Evolutionary conservation across 2,113 vertebrate genomes (phyloP), one percentile per base, ranked within the genome.

Genomic region (Notothenia coriiceps): DNA sequence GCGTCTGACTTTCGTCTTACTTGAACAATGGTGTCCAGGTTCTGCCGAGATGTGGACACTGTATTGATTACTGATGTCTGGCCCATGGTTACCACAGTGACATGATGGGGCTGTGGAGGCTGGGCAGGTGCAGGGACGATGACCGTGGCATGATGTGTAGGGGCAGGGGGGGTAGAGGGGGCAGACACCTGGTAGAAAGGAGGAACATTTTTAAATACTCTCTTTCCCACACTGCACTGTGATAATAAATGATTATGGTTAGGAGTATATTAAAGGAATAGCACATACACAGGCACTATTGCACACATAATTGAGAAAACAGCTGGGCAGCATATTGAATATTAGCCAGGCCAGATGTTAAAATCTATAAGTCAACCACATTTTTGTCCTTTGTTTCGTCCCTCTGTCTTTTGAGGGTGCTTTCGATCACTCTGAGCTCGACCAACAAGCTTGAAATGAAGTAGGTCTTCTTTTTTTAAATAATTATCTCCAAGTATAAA

Each of bases 11-110:
- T 4, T 15, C 10, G 11, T n/a, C 91, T 86, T 84, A 99, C 98
- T 96, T 99, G 98, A 93, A 99, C 98, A 0, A 99, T 99, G 81
- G 98, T 99, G 94, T 99, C 98, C 94, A 99, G 95, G 91, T 99
- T 99, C 86, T 99, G 98, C 89, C 98, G 95, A 77, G 98, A 99
- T 0, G 98, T 99, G 76, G 98, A 99, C 70, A 96, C 96, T 12
- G 97, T 96, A 91, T 98, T 99, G 94, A 99, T 99, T 81, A 99
- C 98, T 0, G 98, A 98, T 81, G 98, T 88, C 0, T 96, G 98
- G 74, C 97, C 97, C 97, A 99, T 97, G 88, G 98, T 98, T 88
- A 99, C 98, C 88, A 98, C 98, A 0, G 96, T 98, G 92, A 98
- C 97, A 50, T 99, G 98, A 94, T 99, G 98, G 64, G 97, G 95